A percentile compares a stretch with the other conserved stretches of the same genome.
phyloP scores from a whole-genome alignment of 1,140 invertebrate genomes.

The Drosophila parabipectinata region DNA sequence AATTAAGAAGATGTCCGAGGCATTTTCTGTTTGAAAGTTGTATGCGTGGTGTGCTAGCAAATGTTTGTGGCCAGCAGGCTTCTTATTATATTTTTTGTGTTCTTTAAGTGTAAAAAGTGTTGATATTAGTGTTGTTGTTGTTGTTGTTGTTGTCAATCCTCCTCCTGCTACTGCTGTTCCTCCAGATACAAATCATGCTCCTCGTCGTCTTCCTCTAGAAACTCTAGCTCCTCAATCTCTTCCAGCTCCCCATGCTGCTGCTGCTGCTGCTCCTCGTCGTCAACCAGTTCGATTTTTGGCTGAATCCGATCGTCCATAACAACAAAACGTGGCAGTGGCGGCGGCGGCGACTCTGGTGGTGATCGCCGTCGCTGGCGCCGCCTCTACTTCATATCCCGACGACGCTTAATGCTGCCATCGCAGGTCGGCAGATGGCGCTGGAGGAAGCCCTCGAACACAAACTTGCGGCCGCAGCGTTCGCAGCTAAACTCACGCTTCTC shows the following conservation, averaged over 20 bases:
- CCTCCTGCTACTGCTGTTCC: background rate
- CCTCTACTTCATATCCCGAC: conserved; percentile 79
- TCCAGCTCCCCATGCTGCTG: conserved; percentile 4
- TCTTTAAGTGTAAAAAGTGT: background rate
- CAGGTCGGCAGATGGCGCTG: conserved; percentile 78
- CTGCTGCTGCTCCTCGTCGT: conserved; percentile 10
- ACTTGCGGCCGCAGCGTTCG: conserved; percentile 78
- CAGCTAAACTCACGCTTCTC: conserved; percentile 81
- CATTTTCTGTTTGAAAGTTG: conserved; percentile 3
- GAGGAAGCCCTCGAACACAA: conserved; percentile 81
- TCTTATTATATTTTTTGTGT: background rate
- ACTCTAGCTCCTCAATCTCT: background rate
- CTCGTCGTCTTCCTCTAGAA: background rate
- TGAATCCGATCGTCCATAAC: conserved; percentile 13
- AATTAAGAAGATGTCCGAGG: conserved; percentile 4
- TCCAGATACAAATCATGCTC: background rate
- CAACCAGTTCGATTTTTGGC: conserved; percentile 44
- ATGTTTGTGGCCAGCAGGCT: too few relatives aligned
- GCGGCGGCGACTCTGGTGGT: conserved; percentile 8
- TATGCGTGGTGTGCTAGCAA: background rate
- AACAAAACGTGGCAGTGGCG: conserved; percentile 59
- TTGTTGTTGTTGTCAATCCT: too few relatives aligned
- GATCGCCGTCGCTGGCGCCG: conserved; percentile 46
- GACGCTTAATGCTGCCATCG: conserved; percentile 81
- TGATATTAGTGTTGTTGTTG: too few relatives aligned